These are phyloP conservation scores for Euzophera pinguis DNA, from an alignment of 2,888 invertebrate genomes.

Conservation along the genomic window DNA sequence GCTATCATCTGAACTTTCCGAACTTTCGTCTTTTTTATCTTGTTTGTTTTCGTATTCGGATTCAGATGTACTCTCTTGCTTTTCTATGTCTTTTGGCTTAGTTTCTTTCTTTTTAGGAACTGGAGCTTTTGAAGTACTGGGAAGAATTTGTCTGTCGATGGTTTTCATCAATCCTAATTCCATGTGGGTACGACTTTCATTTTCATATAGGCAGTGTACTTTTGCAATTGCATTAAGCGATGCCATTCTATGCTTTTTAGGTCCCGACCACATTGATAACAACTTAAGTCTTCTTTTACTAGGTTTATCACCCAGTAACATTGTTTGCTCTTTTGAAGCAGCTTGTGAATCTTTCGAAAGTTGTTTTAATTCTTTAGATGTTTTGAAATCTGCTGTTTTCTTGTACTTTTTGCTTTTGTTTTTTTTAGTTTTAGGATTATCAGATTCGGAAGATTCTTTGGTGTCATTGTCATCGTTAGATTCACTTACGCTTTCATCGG, in stretches of 20 bases:
- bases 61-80: constrained; percentile 69
- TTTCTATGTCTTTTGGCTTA: constrained; percentile 61
- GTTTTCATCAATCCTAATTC: constrained; percentile 79
- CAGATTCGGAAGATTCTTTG: constrained; percentile 67
- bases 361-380: constrained; percentile 67
- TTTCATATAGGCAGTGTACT: constrained; percentile 94
- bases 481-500: constrained; percentile 67
- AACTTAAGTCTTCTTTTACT: constrained; percentile 79
- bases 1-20: constrained; percentile 78
- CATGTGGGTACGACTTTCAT: constrained; percentile 88
- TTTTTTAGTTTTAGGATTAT: constrained; percentile 55
- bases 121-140: constrained; percentile 73
- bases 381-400: constrained; percentile 63
- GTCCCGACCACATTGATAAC: constrained; percentile 86
- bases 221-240: constrained; percentile 93
- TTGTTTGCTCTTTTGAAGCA: constrained; percentile 61
- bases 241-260: constrained; percentile 91
- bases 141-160: constrained; percentile 62
- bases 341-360: constrained; percentile 68
- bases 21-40: constrained; percentile 64
- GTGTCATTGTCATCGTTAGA: constrained; percentile 69
- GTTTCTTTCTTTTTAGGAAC: constrained; percentile 65
- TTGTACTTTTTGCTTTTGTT: constrained; percentile 65
- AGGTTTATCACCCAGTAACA: constrained; percentile 60
- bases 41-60: constrained; percentile 69